Evolutionary conservation across 1,140 invertebrate species (phyloP), one percentile per base, ranked within the genome.

Genomic region (Gonatopus flavifemur): DNA sequence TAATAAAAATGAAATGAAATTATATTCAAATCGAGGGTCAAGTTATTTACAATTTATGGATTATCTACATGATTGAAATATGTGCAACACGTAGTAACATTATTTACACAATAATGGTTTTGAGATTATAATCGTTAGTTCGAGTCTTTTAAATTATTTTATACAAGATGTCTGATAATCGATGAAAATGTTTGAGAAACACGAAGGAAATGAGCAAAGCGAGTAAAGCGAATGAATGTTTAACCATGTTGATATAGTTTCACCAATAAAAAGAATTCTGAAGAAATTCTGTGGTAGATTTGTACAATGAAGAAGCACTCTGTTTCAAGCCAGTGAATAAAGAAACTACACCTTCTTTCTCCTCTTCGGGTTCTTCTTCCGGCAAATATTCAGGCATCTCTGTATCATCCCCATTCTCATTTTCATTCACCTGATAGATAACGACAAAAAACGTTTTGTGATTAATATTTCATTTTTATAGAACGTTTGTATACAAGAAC

Each of bases 201-300:
- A 38, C 7, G 8, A 20, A 38, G 44, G n/a, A 13, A 30, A 15
- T 48, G 35, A 38, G 37, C 4, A 30, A 49, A 49, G 40, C 36
- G 32, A 31, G 31, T 39, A 37, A 57, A 33, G 52, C 55, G 64
- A 49, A 56, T 22, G 50, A 33, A 10, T 21, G 21, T 59, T 36
- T 30, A n/a, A n/a, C n/a, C n/a, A n/a, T 20, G 39, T 18, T 2
- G 15, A 42, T 18, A 48, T 16, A 3, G 21, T 49, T 64, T 71
- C 64, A 78, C 77, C 77, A 79, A 25, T 79, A 79, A 64, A 79
- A 79, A 10, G 77, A 79, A 63, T 69, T 78, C 20, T 69, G 63
- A 16, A 79, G 55, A 55, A 79, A 79, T 64, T 76, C 70, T 7
- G 76, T 44, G 6, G 77, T 78, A 3, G 72, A 76, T 65, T 78